Percentiles rank a stretch among this genome's conserved stretches.
phyloP scores from a whole-genome alignment of 2,888 invertebrate species.

The Phrixothrix hirtus region DNA sequence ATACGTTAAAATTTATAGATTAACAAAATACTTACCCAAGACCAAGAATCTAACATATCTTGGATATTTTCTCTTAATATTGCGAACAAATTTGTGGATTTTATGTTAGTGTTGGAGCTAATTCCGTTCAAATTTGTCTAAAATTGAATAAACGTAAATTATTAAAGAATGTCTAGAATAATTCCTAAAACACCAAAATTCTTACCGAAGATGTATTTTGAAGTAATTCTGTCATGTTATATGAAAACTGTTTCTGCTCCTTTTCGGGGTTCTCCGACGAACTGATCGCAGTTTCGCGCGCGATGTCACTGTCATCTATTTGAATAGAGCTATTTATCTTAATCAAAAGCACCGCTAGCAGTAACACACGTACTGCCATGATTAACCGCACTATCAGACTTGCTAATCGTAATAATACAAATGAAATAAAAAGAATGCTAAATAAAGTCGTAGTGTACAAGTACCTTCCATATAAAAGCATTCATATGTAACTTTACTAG shows the following conservation, averaged over 20 bases:
- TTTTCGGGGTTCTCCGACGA: slow-evolving; percentile 34
- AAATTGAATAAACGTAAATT: slow-evolving; percentile 22
- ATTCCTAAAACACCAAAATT: slow-evolving; percentile 6
- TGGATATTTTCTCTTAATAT: slow-evolving; percentile 31
- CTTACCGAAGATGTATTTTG: slow-evolving; percentile 31
- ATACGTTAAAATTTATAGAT: not conserved
- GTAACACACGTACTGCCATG: slow-evolving; percentile 34
- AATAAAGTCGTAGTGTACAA: not conserved
- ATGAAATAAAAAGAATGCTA: slow-evolving; percentile 24
- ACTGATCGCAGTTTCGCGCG: slow-evolving; percentile 33
- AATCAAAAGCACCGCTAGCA: slow-evolving; percentile 37
- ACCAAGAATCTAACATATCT: slow-evolving; percentile 39
- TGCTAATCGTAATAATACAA: slow-evolving; percentile 25
- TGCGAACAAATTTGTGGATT: slow-evolving; percentile 29
- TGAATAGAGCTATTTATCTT: slow-evolving; percentile 38
- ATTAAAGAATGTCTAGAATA: slow-evolving; percentile 8
- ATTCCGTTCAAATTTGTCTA: no score
- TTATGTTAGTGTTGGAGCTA: no score
- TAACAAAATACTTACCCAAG: slow-evolving; percentile 34
- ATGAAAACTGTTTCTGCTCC: slow-evolving; percentile 34
- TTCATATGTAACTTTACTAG: slow-evolving; percentile 2
- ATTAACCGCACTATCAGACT: slow-evolving; percentile 33
- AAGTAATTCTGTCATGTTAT: slow-evolving; percentile 32
- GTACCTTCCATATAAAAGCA: no score
- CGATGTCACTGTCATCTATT: slow-evolving; percentile 35